Percentiles rank a stretch among this genome's conserved stretches.
Evolutionary conservation across 2,888 invertebrate genomes (phyloP).

Genomic region (Dyspetes luteomarginatus): DNA sequence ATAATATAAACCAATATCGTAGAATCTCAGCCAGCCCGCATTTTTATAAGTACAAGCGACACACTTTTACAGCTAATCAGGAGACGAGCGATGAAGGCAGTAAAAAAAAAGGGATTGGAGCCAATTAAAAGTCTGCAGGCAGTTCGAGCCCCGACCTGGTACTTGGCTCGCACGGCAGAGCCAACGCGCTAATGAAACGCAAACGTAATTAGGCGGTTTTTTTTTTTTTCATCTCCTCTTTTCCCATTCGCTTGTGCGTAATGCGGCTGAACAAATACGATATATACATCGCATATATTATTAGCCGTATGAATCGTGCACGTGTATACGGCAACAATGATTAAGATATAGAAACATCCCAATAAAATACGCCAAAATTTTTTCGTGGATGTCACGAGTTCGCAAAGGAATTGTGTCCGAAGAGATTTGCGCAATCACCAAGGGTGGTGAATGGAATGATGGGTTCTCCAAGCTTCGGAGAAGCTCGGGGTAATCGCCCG

Average conservation of each 20-base stretch:
- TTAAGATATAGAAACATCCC: neutral
- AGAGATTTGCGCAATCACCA: slow-evolving; percentile 57
- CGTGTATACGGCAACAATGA: no score
- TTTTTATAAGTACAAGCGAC: no score
- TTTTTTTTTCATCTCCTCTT: slow-evolving; percentile 27
- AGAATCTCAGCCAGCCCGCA: no score
- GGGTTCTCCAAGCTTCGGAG: slow-evolving; percentile 65
- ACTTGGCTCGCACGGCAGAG: slow-evolving; percentile 24
- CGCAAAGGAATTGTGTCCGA: slow-evolving; percentile 41
- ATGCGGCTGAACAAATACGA: slow-evolving; percentile 17
- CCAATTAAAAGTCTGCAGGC: slow-evolving; percentile 56
- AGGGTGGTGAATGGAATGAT: slow-evolving; percentile 69
- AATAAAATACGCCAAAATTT: neutral
- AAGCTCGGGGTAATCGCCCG: slow-evolving; percentile 73
- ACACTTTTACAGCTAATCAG: slow-evolving; percentile 41
- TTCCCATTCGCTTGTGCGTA: slow-evolving; percentile 12
- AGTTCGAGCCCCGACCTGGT: slow-evolving; percentile 50
- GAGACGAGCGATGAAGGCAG: slow-evolving; percentile 11
- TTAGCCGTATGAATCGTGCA: no score
- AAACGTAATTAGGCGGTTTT: slow-evolving; percentile 61
- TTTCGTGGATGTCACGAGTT: slow-evolving; percentile 23
- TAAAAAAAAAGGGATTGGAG: slow-evolving; percentile 7
- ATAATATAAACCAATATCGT: no score
- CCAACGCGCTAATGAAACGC: slow-evolving; percentile 59
- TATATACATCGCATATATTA: neutral